A percentile compares a stretch with the other conserved stretches of the same genome.
phyloP scores from a whole-genome alignment of 2,888 invertebrate genomes.

The Leptodirus hochenwartii region DNA sequence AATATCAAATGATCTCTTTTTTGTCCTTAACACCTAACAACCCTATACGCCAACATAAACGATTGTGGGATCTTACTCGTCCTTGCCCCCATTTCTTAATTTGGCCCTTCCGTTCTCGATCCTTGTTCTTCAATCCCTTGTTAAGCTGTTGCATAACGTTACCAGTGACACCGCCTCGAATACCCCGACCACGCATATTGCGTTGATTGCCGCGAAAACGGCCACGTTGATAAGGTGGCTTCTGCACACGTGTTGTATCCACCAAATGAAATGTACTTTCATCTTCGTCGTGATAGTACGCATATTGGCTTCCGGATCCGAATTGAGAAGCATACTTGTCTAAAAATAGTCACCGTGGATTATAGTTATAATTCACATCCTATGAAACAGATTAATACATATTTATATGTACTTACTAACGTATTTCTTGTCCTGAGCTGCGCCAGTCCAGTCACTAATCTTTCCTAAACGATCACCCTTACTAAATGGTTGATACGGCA shows the following conservation, averaged over 20 bases:
- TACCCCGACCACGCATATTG: conserved; percentile 45
- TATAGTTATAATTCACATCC: not conserved
- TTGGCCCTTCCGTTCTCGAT: conserved; percentile 49
- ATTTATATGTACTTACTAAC: conserved; percentile 57
- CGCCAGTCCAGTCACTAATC: conserved; percentile 97
- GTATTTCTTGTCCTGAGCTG: conserved; percentile 85
- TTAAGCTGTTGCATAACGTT: conserved; percentile 66
- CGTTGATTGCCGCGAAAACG: conserved; percentile 69
- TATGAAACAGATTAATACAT: not conserved
- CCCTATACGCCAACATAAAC: no score
- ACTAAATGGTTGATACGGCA: conserved; percentile 98
- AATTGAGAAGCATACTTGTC: conserved; percentile 86
- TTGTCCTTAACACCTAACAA: no score
- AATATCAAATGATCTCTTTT: no score
- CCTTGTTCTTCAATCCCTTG: conserved; percentile 64
- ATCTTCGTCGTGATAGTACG: conserved; percentile 97
- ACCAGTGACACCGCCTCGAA: conserved; percentile 40
- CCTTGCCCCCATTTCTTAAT: conserved; percentile 79
- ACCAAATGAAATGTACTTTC: conserved; percentile 97
- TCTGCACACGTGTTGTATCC: conserved; percentile 77
- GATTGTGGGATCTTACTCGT: conserved; percentile 26
- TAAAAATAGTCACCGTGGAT: no score
- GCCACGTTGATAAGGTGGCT: conserved; percentile 84
- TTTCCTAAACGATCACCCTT: conserved; percentile 97
- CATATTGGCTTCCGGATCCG: conserved; percentile 90